Evolutionary conservation across 1,140 invertebrate species (phyloP).

Genomic region (Drosophila mauritiana): DNA sequence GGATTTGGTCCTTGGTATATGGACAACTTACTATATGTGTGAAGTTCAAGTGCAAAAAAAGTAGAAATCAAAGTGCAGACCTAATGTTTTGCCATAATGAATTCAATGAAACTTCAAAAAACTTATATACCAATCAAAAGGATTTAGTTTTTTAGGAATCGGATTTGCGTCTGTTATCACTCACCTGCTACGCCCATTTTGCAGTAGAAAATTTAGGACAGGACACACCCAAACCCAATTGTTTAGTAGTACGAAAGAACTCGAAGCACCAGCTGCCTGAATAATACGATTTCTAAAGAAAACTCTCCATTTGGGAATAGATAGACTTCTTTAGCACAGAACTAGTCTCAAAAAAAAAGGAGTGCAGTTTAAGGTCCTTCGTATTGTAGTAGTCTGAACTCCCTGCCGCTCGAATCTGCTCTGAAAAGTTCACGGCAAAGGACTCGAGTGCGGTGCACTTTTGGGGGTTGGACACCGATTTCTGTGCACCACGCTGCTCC

Average conservation of each 20-base stretch:
- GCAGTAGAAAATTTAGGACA: constrained; percentile 11
- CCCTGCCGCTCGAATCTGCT: constrained; percentile 43
- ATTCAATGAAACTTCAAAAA: not conserved
- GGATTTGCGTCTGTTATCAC: constrained; percentile 29
- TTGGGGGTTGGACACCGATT: constrained; percentile 56
- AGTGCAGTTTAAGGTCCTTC: not conserved
- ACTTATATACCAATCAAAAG: not conserved
- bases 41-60: constrained; percentile 77
- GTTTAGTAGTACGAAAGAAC: not conserved
- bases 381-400: constrained; percentile 40
- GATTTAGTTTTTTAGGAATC: not conserved
- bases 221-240: constrained; percentile 41
- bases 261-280: no score
- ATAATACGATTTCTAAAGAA: not conserved
- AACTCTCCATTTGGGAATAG: not conserved
- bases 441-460: constrained; percentile 58
- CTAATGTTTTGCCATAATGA: not conserved
- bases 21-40: constrained; percentile 57
- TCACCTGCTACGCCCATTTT: constrained; percentile 66
- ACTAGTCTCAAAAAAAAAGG: not conserved
- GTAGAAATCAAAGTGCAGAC: constrained; percentile 13
- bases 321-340: constrained; percentile 1
- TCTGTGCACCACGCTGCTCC: constrained; percentile 4
- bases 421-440: constrained; percentile 37
- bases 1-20: constrained; percentile 57